These are phyloP conservation scores for Sebastes nivosus DNA, from an alignment of 2,797 vertebrate genomes.

Conservation along the genomic window DNA sequence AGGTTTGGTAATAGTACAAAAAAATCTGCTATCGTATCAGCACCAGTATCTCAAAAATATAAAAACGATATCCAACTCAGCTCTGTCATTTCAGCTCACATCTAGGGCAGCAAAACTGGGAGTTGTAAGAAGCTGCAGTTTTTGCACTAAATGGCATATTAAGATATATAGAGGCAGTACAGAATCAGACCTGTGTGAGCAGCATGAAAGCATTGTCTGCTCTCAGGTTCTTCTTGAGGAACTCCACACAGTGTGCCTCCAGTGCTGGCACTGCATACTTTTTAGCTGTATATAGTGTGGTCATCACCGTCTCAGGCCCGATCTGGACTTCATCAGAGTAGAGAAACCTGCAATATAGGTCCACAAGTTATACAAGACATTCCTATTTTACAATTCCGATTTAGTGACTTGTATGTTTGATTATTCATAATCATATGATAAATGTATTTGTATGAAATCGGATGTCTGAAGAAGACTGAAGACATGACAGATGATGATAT, in stretches of 20 bases:
- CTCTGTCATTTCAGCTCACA: too few species aligned
- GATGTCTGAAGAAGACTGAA: too few species aligned
- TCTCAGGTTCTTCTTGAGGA: slow-evolving; percentile 96
- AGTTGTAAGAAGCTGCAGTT: too few species aligned
- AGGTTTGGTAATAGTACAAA: background rate
- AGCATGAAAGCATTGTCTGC: slow-evolving; percentile 98
- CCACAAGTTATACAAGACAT: background rate
- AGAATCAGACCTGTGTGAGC: slow-evolving; percentile 89
- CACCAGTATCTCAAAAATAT: too few species aligned
- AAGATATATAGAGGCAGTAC: background rate
- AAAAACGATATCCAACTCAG: too few species aligned
- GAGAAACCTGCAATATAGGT: slow-evolving; percentile 85
- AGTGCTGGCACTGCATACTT: slow-evolving; percentile 97
- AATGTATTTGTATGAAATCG: background rate
- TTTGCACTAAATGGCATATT: background rate
- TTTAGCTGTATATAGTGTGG: slow-evolving; percentile 97
- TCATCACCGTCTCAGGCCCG: slow-evolving; percentile 98
- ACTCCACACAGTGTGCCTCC: slow-evolving; percentile 97
- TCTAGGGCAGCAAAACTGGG: too few species aligned
- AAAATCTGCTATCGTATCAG: background rate
- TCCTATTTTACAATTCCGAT: background rate
- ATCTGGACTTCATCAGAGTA: slow-evolving; percentile 99
- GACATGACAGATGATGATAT: too few species aligned
- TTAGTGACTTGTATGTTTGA: background rate
- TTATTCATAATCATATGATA: background rate